These are phyloP conservation scores for Temnothorax ravouxi DNA, from an alignment of 2,888 invertebrate genomes.

Conservation along the genomic window DNA sequence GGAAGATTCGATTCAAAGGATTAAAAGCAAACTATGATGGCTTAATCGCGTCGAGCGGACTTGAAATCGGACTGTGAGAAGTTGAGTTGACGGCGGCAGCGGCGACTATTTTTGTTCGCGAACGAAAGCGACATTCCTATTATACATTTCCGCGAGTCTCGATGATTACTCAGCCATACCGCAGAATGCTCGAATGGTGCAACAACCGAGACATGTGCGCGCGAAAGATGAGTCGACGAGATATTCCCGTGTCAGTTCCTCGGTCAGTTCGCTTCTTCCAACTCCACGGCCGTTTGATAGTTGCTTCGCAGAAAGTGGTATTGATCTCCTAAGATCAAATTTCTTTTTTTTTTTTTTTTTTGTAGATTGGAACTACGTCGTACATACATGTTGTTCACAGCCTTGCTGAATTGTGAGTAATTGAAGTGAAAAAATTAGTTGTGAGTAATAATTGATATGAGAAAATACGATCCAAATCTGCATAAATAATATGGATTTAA, in stretches of 20 bases:
- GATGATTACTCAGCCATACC: constrained; percentile 38
- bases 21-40: constrained; percentile 1
- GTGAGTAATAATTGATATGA: too few species aligned
- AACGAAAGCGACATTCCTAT: constrained; percentile 33
- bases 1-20: background rate
- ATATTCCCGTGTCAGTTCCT: constrained; percentile 32
- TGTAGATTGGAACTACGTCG: background rate
- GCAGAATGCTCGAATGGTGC: background rate
- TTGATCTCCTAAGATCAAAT: background rate
- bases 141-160: constrained; percentile 12
- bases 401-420: background rate
- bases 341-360: background rate
- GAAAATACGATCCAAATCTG: background rate
- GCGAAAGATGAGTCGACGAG: background rate
- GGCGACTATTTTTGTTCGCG: constrained; percentile 43
- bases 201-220: constrained; percentile 14
- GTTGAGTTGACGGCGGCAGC: constrained; percentile 13
- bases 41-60: constrained; percentile 8
- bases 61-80: constrained; percentile 6
- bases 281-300: background rate
- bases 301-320: background rate
- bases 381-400: background rate
- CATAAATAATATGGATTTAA: background rate
- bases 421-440: background rate
- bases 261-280: background rate